A percentile compares a stretch with the other conserved stretches of the same genome.
These are phyloP conservation scores for Lynx canadensis DNA, from an alignment of 2,113 vertebrate genomes.

Conservation along the genomic window DNA sequence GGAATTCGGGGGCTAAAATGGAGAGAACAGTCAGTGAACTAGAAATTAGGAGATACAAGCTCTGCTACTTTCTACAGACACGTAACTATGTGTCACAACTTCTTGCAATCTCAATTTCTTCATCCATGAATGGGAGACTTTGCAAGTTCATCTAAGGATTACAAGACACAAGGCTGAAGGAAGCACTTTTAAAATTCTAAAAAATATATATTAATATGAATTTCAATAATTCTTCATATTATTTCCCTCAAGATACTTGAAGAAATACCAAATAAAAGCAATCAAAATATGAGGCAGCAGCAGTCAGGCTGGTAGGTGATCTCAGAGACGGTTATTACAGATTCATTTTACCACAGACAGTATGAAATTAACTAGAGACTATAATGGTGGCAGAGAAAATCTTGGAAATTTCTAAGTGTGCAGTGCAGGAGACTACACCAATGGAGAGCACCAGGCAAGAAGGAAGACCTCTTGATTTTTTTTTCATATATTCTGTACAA, in stretches of 20 bases:
- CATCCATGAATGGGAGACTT: neutral
- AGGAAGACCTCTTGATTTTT: neutral
- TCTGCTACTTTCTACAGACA: neutral
- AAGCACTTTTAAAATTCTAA: neutral
- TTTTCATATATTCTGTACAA: neutral
- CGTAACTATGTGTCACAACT: neutral
- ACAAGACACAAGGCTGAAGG: neutral
- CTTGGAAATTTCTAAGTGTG: neutral
- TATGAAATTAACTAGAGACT: neutral
- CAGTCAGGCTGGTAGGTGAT: neutral
- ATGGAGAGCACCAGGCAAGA: neutral
- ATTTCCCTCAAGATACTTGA: neutral
- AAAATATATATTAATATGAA: neutral
- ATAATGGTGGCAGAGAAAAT: neutral
- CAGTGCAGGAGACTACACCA: neutral
- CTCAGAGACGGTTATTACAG: neutral
- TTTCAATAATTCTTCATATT: neutral
- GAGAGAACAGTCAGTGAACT: neutral
- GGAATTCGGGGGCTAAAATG: neutral
- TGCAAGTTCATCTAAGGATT: neutral
- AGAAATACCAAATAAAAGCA: neutral
- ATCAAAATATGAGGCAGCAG: neutral
- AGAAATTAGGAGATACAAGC: neutral
- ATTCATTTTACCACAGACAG: rapidly evolving
- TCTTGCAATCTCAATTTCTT: neutral